A percentile compares a stretch with the other conserved stretches of the same genome.
These are phyloP conservation scores for Junco hyemalis DNA, from an alignment of 2,113 vertebrate genomes.

Conservation along the genomic window DNA sequence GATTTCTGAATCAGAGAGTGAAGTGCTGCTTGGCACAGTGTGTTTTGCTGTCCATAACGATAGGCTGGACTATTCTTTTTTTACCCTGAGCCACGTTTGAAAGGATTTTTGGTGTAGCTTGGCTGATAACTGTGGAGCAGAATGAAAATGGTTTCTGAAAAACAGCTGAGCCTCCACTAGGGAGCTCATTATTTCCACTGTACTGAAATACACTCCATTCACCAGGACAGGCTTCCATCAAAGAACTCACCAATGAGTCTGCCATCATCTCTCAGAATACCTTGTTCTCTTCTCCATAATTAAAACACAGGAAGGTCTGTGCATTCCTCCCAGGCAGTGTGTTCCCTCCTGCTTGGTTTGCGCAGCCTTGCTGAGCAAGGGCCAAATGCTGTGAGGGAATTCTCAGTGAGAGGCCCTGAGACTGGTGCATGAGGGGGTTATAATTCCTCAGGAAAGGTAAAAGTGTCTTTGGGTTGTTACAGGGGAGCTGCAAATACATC, in stretches of 20 bases:
- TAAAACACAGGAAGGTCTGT: background rate
- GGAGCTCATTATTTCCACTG: constrained; percentile 62
- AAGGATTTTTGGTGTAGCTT: background rate
- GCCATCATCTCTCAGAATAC: constrained; percentile 18
- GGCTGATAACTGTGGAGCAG: background rate
- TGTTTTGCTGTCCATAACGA: background rate
- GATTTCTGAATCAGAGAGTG: background rate
- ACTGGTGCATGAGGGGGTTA: background rate
- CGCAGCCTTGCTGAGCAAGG: background rate
- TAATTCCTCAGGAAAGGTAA: background rate
- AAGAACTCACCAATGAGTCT: constrained; percentile 13
- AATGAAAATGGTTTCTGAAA: constrained; percentile 33
- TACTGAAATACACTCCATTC: constrained; percentile 21
- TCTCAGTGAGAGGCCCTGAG: background rate
- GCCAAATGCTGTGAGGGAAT: background rate
- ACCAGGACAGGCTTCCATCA: constrained; percentile 46
- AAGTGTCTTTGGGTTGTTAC: background rate
- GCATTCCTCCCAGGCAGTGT: background rate
- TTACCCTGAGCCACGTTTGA: background rate
- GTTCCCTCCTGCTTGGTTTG: background rate
- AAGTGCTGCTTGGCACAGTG: background rate
- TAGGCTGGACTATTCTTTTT: background rate
- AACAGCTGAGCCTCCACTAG: constrained; percentile 43
- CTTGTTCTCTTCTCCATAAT: constrained; percentile 24
- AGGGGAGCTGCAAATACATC: background rate